A percentile compares a stretch with the other conserved stretches of the same genome.
phyloP scores from a whole-genome alignment of 2,888 invertebrate species.

The Alcis repandata region DNA sequence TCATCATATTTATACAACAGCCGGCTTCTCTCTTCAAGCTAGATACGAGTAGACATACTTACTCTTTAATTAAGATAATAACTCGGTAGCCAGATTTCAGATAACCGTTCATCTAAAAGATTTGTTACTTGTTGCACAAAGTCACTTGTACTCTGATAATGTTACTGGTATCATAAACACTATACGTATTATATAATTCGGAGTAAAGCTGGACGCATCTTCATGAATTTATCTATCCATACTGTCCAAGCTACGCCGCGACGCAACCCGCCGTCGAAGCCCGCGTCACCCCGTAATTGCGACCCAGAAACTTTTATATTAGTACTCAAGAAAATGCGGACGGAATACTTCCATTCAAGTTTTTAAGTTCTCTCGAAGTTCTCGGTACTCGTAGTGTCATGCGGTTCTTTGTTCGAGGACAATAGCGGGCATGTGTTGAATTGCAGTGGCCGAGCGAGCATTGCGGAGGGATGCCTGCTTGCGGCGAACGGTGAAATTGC shows the following conservation, averaged over 20 bases:
- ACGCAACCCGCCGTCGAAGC: slow-evolving; percentile 21
- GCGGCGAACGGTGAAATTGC: slow-evolving; percentile 34
- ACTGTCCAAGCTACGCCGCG: neutral
- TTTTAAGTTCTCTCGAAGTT: slow-evolving; percentile 79
- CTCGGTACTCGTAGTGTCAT: slow-evolving; percentile 72
- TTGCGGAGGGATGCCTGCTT: slow-evolving; percentile 53
- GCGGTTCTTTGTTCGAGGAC: slow-evolving; percentile 77
- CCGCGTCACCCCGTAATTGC: slow-evolving; percentile 55
- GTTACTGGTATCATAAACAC: neutral
- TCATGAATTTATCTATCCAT: neutral
- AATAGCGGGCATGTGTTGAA: slow-evolving; percentile 78
- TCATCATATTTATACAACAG: no score
- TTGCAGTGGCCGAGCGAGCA: slow-evolving; percentile 70
- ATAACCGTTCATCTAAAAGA: no score
- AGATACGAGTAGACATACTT: no score
- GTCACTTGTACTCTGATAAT: no score
- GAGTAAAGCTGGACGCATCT: neutral
- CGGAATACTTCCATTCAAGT: slow-evolving; percentile 77
- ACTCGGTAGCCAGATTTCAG: no score
- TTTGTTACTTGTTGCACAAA: no score
- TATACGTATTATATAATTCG: neutral
- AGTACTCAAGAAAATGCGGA: slow-evolving; percentile 60
- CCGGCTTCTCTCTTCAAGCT: no score
- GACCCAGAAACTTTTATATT: slow-evolving; percentile 55
- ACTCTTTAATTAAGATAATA: no score